Base-by-base conservation (phyloP, 2,888 invertebrate genomes). In the Melipona bicolor region DNA sequence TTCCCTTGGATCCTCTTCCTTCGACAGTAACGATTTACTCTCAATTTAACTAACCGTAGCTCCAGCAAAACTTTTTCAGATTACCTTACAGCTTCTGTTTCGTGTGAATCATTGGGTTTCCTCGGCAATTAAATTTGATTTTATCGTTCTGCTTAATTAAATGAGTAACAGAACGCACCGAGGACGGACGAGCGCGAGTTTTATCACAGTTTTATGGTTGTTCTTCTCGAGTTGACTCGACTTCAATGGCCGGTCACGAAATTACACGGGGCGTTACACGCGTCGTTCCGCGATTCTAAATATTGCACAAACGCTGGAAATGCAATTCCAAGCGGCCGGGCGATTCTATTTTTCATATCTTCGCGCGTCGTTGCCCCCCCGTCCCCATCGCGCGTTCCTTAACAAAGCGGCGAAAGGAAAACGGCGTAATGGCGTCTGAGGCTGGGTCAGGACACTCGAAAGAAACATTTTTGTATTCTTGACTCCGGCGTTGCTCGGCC, bases 141-240 rank as follows among this genome's bases (percentile, higher is more conserved):
- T 59, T 59, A 27, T 43, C 59, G 19, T 49, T n/a, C 2, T 71
- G n/a, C 19, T 71, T 71, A 71, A 71, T 71, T 43, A 59, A 71
- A 71, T 43, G 24, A 56, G n/a, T 2, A n/a, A 19, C 69, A 3
- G 2, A 27, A 24, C 13, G 17, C 27, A 3, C 21, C 21, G 21
- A 21, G 19, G 13, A 52, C 21, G 5, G 19, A 24, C 13, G 24
- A 59, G 24, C 24, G 3, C 24, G 4, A 56, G 43, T 36, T 71
- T 43, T 71, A 59, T 27, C 43, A n/a, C 59, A 71, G 59, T 71
- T 59, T 71, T 59, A 71, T 21, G 59, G 19, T 49, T 71, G 71
- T 71, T 71, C 59, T 71, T 70, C 56, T 4, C 11, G 43, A 59
- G 71, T 61, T 61, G 24, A 61, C 27, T 61, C 19, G 61, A 59